A percentile compares a stretch with the other conserved stretches of the same genome.
Conservation (phyloP, 2,113 vertebrate genomes). For the Peromyscus polionotus region DNA sequence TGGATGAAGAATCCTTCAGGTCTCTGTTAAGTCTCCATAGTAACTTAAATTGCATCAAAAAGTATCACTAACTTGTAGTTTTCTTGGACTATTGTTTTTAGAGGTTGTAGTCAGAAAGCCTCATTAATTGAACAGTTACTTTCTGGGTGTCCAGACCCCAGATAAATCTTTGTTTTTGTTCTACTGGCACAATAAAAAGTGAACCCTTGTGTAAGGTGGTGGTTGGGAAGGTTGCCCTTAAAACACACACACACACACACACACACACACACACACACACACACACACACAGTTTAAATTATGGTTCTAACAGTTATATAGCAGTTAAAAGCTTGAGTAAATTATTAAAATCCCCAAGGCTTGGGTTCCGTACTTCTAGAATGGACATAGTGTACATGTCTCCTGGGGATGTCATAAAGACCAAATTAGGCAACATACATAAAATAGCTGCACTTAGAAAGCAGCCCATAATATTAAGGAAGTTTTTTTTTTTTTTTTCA, state of each 20-base stretch:
- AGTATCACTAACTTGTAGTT: background rate
- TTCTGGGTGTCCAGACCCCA: constrained; percentile 12
- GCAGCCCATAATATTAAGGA: constrained; percentile 5
- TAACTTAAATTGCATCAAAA: constrained; percentile 23
- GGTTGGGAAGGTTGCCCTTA: background rate
- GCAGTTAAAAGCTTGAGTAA: background rate
- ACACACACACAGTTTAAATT: constrained; percentile 1
- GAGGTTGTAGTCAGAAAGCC: constrained; percentile 12
- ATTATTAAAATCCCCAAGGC: constrained; percentile 20
- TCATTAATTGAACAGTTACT: constrained; percentile 40
- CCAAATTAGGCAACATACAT: constrained; percentile 8
- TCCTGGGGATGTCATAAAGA: constrained; percentile 23
- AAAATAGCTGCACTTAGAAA: constrained; percentile 22
- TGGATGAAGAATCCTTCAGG: constrained; percentile 31
- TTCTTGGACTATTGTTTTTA: constrained; percentile 2
- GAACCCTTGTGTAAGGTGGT: background rate
- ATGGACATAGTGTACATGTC: background rate
- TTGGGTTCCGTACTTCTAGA: constrained; percentile 60
- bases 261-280: background rate
- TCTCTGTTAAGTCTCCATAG: constrained; percentile 17
- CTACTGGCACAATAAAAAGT: constrained; percentile 27
- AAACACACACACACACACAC: background rate
- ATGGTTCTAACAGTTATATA: background rate
- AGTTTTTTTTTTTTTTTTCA: constrained; percentile 16
- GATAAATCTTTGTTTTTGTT: constrained; percentile 62